Evolutionary conservation across 2,888 invertebrate genomes (phyloP).

Genomic region (Heliconius aoede): DNA sequence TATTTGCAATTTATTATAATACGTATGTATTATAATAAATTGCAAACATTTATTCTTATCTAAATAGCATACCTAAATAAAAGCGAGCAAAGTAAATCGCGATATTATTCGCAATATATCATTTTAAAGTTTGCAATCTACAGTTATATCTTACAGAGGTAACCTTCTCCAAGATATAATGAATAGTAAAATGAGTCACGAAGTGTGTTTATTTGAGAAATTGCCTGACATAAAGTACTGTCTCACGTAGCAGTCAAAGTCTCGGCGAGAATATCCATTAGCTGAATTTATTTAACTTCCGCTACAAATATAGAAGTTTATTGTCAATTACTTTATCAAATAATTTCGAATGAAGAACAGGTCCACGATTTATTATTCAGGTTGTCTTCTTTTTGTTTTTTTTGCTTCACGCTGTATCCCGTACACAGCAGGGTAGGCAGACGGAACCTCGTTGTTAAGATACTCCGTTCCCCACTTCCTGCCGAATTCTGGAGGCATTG

Average conservation of each 20-base stretch:
- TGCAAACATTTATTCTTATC: constrained; percentile 7
- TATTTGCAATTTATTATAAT: too few species aligned
- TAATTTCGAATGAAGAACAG: background rate
- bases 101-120: constrained; percentile 6
- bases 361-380: background rate
- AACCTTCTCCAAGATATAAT: constrained; percentile 11
- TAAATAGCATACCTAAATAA: constrained; percentile 8
- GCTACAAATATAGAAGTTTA: background rate
- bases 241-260: constrained; percentile 27
- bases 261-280: constrained; percentile 28
- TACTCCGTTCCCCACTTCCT: too few species aligned
- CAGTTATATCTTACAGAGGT: background rate
- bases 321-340: background rate
- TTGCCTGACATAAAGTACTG: constrained; percentile 19
- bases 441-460: too few species aligned
- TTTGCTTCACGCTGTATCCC: too few species aligned
- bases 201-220: constrained; percentile 26
- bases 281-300: constrained; percentile 15
- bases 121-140: constrained; percentile 7
- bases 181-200: constrained; percentile 25
- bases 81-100: background rate
- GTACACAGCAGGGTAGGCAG: too few species aligned
- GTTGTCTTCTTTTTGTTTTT: background rate
- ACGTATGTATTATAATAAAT: background rate
- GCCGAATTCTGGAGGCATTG: too few species aligned